A percentile compares a stretch with the other conserved stretches of the same genome.
phyloP scores from a whole-genome alignment of 2,113 vertebrate species.

The Mobula hypostoma region DNA sequence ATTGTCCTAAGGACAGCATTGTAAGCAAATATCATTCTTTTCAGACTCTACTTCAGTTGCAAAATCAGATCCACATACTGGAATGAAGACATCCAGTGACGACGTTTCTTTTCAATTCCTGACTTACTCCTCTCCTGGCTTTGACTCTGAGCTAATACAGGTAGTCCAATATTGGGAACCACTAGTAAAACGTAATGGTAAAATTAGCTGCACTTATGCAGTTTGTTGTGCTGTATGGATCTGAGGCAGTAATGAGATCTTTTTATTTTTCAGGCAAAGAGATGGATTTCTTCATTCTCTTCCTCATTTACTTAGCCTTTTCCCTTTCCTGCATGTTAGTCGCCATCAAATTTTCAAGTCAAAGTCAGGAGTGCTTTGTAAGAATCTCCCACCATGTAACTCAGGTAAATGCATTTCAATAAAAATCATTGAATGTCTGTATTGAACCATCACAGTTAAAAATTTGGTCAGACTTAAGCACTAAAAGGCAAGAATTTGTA shows the following conservation, averaged over 20 bases:
- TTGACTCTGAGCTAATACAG: not conserved
- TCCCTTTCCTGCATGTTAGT: slow-evolving; percentile 53
- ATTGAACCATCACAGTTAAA: not conserved
- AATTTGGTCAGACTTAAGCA: too few species aligned
- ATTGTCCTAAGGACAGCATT: not conserved
- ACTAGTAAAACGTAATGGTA: not conserved
- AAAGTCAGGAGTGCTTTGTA: slow-evolving; percentile 52
- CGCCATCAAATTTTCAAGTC: slow-evolving; percentile 63
- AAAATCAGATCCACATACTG: not conserved
- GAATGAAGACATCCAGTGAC: not conserved
- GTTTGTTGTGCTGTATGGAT: not conserved
- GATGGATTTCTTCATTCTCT: slow-evolving; percentile 86
- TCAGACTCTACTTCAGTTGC: not conserved
- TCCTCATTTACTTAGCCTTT: slow-evolving; percentile 62
- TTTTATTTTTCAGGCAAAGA: slow-evolving; percentile 42
- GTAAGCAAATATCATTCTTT: not conserved
- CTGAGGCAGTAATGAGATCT: not conserved
- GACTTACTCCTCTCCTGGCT: not conserved
- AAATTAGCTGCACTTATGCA: not conserved
- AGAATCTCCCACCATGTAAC: slow-evolving; percentile 40
- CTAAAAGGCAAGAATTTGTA: too few species aligned
- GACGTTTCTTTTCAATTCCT: not conserved
- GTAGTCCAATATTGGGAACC: not conserved
- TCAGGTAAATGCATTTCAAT: slow-evolving; percentile 49
- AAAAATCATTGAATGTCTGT: not conserved